phyloP scores from a whole-genome alignment of 2,113 vertebrate genomes.

The Astur gentilis region DNA sequence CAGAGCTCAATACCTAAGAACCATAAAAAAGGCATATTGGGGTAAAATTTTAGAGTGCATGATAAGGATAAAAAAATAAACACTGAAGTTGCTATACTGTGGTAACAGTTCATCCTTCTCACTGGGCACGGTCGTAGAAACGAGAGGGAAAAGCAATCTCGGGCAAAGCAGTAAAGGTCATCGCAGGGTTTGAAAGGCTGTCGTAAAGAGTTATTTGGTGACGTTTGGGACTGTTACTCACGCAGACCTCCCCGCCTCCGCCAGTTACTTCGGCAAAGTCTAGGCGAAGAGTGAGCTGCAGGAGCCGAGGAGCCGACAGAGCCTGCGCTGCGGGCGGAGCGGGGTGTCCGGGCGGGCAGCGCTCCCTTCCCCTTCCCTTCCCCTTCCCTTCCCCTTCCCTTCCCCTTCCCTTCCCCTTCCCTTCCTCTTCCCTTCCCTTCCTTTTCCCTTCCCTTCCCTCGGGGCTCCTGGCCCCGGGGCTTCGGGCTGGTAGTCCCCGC shows the following conservation, averaged over 20 bases:
- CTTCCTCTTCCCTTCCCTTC: no score
- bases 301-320: accelerated
- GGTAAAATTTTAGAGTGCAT: background rate
- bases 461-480: no score
- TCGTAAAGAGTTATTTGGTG: background rate
- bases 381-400: no score
- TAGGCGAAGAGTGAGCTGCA: accelerated
- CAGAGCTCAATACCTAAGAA: background rate
- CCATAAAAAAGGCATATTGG: background rate
- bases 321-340: no score
- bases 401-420: no score
- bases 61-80: background rate
- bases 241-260: background rate
- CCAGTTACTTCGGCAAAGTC: no score
- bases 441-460: no score
- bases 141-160: background rate
- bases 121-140: background rate
- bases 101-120: background rate
- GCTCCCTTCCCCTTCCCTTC: no score
- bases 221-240: background rate
- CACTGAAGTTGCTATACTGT: background rate
- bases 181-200: background rate
- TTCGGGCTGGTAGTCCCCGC: background rate
- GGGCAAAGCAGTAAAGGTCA: background rate
- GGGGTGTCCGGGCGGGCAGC: no score